Base-by-base conservation (phyloP, 2,797 vertebrate species). In the Cryptoblepharus egeriae region DNA sequence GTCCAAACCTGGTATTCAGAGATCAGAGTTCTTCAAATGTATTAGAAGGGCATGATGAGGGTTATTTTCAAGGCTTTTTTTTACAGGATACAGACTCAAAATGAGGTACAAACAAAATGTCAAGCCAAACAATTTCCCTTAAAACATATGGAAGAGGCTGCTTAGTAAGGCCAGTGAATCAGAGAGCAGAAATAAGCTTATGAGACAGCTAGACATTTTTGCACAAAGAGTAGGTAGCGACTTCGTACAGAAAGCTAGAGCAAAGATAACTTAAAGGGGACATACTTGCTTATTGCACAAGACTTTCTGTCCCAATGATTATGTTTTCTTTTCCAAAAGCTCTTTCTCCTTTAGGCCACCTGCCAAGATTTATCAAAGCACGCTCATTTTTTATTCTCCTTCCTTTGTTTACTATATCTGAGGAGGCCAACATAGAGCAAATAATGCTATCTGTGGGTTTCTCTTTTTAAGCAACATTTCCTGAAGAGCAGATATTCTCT, bases 121-220 rank as follows among this genome's bases (percentile, higher is more conserved):
- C 61, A 64, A 75, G 60, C 58, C 70, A 87, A 92, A 20, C 1
- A 2, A 71, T 88, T 86, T 64, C 15, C 11, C 3, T 81, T 75
- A 87, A 84, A 77, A 22, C 42, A 82, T 86, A 77, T 4, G 9
- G 52, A 90, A 73, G n/a, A 79, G 83, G 70, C 52, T 88, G 30
- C 75, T 92, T 85, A 79, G 28, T 72, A 77, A 84, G 49, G 79
- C 24, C 83, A 45, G 37, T 37, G 80, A 85, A 79, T 88, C 79
- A 83, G 78, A 76, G 37, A 77, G 52, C 79, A 42, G 71, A 90
- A 88, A 75, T 64, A 91, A 91, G 76, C 55, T 83, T 88, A 83
- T 85, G 61, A 89, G 84, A 86, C 24, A 87, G 77, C 24, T n/a
- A 75, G 35, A 52, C 72, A 55, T 67, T 87, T 90, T 85, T 76